Base-by-base conservation (phyloP, 2,888 invertebrate species). In the Belgica antarctica region DNA sequence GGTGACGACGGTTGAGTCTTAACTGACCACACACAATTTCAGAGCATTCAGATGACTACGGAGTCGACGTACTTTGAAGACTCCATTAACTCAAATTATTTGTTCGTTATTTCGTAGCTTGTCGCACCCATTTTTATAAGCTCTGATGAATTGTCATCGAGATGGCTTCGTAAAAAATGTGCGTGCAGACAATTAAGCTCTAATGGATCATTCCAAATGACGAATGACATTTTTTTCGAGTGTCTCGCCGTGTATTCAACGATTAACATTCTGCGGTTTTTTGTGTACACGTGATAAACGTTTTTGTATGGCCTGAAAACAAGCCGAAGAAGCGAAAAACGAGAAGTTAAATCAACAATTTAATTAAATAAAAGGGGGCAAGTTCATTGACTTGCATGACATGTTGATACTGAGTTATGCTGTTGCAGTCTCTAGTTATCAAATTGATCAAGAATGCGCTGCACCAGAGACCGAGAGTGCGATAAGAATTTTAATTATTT, bases 401-500 rank as follows among this genome's bases (percentile, higher is more conserved):
- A 52, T 52, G 52, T 17, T 5, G 22, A 52, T n/a, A n/a, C 22
- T 52, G 2, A 17, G 17, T 52, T 5, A 46, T 46, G 15, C 46
- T 46, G 4, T 22, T 22, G 2, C 52, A 52, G 52, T 52, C 52
- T 17, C 52, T 22, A n/a, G 19, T 52, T 52, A 22, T 52, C 17
- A 17, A 19, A 52, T 52, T 52, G 22, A 52, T 52, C 52, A 52
- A 52, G 52, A 22, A 22, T n/a, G 22, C n/a, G 52, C 52, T 10
- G 5, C 52, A 22, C 52, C n/a, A 22, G 15, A 41, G 41, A 41
- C 52, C 4, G 15, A 15, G n/a, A 34, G 8, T 25, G 31, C 31
- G 62, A 62, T 62, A 62, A 62, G 62, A 62, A 62, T 62, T 62
- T 62, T 62, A 62, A 62, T 62, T 62, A 62, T 62, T 62, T 61